Evolutionary conservation across 2,797 vertebrate genomes (phyloP).

Genomic region (Synanceia verrucosa): DNA sequence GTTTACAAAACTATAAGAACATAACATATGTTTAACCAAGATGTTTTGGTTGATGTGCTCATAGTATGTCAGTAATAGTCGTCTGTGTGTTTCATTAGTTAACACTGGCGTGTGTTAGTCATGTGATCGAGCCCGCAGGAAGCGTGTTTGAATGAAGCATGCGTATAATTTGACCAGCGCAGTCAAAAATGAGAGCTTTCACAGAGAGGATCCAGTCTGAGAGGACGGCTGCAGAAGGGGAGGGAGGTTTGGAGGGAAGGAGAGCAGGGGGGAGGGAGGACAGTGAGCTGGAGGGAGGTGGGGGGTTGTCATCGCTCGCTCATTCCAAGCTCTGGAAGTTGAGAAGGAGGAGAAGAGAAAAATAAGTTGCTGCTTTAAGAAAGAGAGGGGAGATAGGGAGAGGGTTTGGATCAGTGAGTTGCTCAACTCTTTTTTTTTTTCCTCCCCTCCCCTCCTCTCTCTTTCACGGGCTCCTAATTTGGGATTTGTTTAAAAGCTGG

Average conservation of each 20-base stretch:
- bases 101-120: constrained; percentile 21
- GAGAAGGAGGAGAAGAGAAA: constrained; percentile 74
- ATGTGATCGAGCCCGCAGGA: constrained; percentile 53
- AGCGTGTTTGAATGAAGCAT: constrained; percentile 37
- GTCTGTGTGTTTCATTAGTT: constrained; percentile 21
- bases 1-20: too few relatives aligned
- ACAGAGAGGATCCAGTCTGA: constrained; percentile 53
- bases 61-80: neutral
- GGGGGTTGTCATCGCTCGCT: constrained; percentile 77
- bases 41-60: neutral
- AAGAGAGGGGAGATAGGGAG: constrained; percentile 57
- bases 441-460: constrained; percentile 44
- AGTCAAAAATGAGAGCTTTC: constrained; percentile 61
- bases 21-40: too few relatives aligned
- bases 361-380: constrained; percentile 78
- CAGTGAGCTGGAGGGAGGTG: constrained; percentile 39
- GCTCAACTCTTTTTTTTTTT: constrained; percentile 43
- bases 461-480: constrained; percentile 82
- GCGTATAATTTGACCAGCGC: constrained; percentile 32
- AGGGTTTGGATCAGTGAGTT: constrained; percentile 71
- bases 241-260: constrained; percentile 50
- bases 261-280: constrained; percentile 50
- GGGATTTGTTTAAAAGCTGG: constrained; percentile 86
- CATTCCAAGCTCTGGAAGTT: constrained; percentile 80
- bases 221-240: constrained; percentile 57